A percentile compares a stretch with the other conserved stretches of the same genome.
phyloP scores from a whole-genome alignment of 2,113 vertebrate genomes.

The Potamarius usumacintae region DNA sequence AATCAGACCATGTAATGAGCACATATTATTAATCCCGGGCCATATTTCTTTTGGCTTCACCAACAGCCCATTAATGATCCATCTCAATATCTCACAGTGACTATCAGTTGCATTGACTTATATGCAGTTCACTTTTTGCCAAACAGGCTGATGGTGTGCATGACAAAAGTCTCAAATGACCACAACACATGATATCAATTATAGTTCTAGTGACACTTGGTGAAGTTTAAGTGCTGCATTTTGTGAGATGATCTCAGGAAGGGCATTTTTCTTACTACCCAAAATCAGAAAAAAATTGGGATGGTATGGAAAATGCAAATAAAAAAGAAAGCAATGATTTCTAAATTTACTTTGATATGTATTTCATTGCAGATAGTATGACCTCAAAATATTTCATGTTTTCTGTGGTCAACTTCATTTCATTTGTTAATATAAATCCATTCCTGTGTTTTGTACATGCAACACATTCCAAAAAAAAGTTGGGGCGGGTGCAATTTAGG shows the following conservation, averaged over 20 bases:
- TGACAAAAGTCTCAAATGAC: neutral
- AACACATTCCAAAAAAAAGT: no score
- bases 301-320: no score
- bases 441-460: no score
- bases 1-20: neutral
- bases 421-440: no score
- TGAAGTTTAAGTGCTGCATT: neutral
- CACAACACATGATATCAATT: neutral
- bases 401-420: no score
- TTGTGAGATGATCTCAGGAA: neutral
- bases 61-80: neutral
- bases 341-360: no score
- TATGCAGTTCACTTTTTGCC: neutral
- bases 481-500: no score
- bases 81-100: neutral
- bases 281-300: no score
- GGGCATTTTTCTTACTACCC: neutral
- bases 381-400: no score
- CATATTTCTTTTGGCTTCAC: neutral
- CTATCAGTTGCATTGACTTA: neutral
- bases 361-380: no score
- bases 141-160: neutral
- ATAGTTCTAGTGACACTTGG: neutral
- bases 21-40: neutral
- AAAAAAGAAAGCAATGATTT: no score